Evolutionary conservation across 1,140 invertebrate genomes (phyloP).

Genomic region (Zaprionus ornatus): DNA sequence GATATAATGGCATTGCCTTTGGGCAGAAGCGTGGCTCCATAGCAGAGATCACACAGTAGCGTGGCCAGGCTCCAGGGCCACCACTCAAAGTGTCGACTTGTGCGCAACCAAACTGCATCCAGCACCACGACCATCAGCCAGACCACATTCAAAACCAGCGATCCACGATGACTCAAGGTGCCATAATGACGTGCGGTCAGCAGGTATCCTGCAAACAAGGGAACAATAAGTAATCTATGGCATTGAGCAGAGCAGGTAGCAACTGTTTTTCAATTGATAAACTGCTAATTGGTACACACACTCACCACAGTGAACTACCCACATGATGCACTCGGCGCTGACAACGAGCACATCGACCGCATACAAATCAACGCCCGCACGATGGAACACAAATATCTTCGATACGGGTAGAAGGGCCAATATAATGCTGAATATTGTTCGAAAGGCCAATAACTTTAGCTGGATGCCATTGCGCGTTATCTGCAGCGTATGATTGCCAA

Average conservation of each 20-base stretch:
- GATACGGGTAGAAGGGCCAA: slow-evolving; percentile 88
- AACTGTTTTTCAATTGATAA: too few species aligned
- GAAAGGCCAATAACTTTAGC: slow-evolving; percentile 86
- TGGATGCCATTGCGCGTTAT: slow-evolving; percentile 86
- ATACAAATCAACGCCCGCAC: slow-evolving; percentile 83
- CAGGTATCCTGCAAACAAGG: slow-evolving; percentile 86
- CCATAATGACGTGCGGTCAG: slow-evolving; percentile 87
- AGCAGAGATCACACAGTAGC: slow-evolving; percentile 86
- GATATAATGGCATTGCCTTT: slow-evolving; percentile 69
- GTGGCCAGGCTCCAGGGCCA: slow-evolving; percentile 84
- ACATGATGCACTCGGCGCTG: slow-evolving; percentile 88
- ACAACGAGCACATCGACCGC: slow-evolving; percentile 89
- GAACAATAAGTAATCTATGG: neutral
- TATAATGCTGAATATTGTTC: slow-evolving; percentile 86
- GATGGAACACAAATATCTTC: slow-evolving; percentile 86
- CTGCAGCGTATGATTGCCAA: slow-evolving; percentile 87
- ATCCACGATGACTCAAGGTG: slow-evolving; percentile 89
- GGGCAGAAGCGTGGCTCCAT: slow-evolving; percentile 87
- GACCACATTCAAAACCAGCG: slow-evolving; percentile 87
- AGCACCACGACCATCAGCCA: slow-evolving; percentile 88
- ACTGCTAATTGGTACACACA: neutral
- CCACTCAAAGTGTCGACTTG: slow-evolving; percentile 83
- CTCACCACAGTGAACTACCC: slow-evolving; percentile 90
- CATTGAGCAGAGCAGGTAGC: too few species aligned
- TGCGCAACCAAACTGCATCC: slow-evolving; percentile 86